Base-by-base conservation (phyloP, 2,113 vertebrate genomes). In the Mesembrinibis cayennensis region DNA sequence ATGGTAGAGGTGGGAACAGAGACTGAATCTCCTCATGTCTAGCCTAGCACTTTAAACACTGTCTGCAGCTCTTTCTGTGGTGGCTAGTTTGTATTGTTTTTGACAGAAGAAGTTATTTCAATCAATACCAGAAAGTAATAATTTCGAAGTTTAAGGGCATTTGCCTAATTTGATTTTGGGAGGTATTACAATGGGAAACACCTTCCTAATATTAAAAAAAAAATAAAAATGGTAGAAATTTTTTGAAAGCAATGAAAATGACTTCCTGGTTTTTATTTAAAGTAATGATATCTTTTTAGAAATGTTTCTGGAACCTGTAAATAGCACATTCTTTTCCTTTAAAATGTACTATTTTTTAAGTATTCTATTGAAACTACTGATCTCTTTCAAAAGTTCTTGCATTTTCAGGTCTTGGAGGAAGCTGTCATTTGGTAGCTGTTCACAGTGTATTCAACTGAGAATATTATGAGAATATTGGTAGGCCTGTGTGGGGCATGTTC, bases 21-120 rank as follows among this genome's bases (percentile, higher is more conserved):
- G 32, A 21, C 29, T 16, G 22, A 70, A 36, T 71, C n/a, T 63
- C 42, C 22, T 82, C 7, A 36, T 36, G 13, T 49, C 16, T 47
- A 65, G 25, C 15, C 25, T 55, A 22, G 22, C 63, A 59, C 9
- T 79, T 71, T 50, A 38, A 74, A 11, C 26, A 79, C 9, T 79
- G 26, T 91, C 70, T 91, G 49, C 71, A 69, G 42, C 36, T 49
- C 80, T 58, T 83, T 58, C 56, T 66, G n/a, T 58, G 34, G 20
- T 65, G 65, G 74, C 80, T 89, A 80, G 52, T 66, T 90, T 82
- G 87, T 79, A 87, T 73, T 95, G 40, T 65, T 86, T 79, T 81
- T 87, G 90, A 93, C 44, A 93, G 70, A 52, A 93, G 66, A 73
- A 87, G 40, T 89, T 95, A 80, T 96, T 97, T 95, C 66, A 79